These are phyloP conservation scores for Marisa cornuarietis DNA, from an alignment of 1,140 invertebrate genomes.

Conservation along the genomic window DNA sequence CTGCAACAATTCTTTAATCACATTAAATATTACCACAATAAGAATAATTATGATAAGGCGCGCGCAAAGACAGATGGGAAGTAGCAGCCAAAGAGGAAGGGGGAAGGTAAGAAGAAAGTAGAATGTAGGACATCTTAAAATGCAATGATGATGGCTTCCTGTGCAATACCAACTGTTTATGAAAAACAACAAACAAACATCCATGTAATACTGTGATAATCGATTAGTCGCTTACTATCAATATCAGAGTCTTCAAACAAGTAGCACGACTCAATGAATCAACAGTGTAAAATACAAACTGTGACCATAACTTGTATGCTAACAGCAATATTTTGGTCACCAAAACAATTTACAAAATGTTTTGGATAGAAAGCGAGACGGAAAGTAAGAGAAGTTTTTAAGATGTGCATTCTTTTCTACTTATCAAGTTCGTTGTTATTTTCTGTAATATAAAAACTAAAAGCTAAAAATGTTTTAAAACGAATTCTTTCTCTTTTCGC, in stretches of 20 bases:
- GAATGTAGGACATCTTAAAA: not conserved
- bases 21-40: not conserved
- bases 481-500: too few relatives aligned
- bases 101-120: not conserved
- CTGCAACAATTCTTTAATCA: too few relatives aligned
- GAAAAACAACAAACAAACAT: too few relatives aligned
- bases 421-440: too few relatives aligned
- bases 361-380: not conserved
- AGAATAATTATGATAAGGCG: not conserved
- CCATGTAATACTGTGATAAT: not conserved
- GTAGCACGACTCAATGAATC: too few relatives aligned
- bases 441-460: too few relatives aligned
- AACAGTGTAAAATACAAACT: too few relatives aligned
- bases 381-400: not conserved
- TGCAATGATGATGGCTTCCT: not conserved
- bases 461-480: too few relatives aligned
- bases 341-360: too few relatives aligned
- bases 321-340: not conserved
- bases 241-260: not conserved
- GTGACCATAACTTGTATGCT: not conserved
- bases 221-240: not conserved
- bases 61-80: not conserved
- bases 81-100: not conserved
- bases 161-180: not conserved
- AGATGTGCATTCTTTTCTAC: too few relatives aligned